Conservation (phyloP, 2,797 vertebrate genomes). For the Gymnodraco acuticeps region DNA sequence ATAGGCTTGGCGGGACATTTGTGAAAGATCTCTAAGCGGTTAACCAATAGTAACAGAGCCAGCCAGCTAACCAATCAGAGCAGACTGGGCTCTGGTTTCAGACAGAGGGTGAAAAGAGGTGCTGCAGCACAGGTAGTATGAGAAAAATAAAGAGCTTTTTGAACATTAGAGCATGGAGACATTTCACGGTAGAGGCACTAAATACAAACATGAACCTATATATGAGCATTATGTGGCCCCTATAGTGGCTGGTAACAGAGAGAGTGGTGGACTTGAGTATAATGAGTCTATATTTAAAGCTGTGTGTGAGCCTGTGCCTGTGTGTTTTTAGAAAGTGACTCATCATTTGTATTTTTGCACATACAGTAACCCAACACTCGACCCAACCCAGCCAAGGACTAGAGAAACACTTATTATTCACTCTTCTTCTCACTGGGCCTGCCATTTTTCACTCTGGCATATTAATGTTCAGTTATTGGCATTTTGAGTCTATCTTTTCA, state of each 20-base stretch:
- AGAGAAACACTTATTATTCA: constrained; percentile 43
- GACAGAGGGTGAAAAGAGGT: no score
- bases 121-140: no score
- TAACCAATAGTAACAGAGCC: no score
- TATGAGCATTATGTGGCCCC: no score
- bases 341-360: constrained; percentile 69
- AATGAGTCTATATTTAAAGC: constrained; percentile 62
- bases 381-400: constrained; percentile 40
- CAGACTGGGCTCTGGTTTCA: no score
- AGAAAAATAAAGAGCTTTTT: no score
- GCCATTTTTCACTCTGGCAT: neutral
- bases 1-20: no score
- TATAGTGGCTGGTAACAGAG: constrained; percentile 11
- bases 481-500: neutral
- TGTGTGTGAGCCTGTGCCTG: constrained; percentile 15
- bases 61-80: no score
- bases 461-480: neutral
- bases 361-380: constrained; percentile 61
- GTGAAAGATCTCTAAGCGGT: no score
- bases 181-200: no score
- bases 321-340: constrained; percentile 69
- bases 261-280: constrained; percentile 30
- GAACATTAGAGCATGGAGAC: no score
- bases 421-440: constrained; percentile 3
- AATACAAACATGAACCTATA: no score